Conservation (phyloP, 2,113 vertebrate species). For the human (Homo sapiens) region GRCh38 chr22:37324001-37324500, state of each 20-base stretch:
- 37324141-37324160: not conserved
- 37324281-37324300: not conserved
- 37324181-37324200: not conserved
- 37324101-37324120: not conserved
- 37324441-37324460: not conserved
- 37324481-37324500: not conserved
- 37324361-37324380: not conserved
- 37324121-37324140: not conserved
- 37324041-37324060: not conserved
- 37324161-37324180: not conserved
- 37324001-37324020: not conserved
- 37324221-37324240: accelerated
- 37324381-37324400: not conserved
- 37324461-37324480: not conserved
- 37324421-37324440: not conserved
- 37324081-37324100: not conserved
- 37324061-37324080: not conserved
- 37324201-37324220: accelerated
- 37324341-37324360: no score
- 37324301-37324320: not conserved
- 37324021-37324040: not conserved
- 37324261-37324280: not conserved
- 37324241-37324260: not conserved
- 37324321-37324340: not conserved
- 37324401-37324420: not conserved